Evolutionary conservation across 2,888 invertebrate genomes (phyloP).

Genomic region (Noctua pronuba): DNA sequence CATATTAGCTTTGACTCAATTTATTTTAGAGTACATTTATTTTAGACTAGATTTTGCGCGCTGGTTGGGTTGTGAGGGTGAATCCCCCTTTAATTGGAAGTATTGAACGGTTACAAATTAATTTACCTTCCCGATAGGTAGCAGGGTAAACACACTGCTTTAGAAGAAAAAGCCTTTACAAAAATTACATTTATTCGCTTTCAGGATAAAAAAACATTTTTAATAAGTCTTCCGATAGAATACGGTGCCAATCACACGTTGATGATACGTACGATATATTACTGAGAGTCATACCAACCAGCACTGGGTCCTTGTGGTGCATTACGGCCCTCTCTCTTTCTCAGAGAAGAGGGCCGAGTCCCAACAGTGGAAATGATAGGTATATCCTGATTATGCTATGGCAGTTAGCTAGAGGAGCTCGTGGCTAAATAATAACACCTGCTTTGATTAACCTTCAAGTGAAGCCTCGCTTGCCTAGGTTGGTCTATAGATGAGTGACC

Average conservation of each 20-base stretch:
- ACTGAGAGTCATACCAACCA: background rate
- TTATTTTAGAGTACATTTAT: constrained; percentile 63
- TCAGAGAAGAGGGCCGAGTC: too few relatives aligned
- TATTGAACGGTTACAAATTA: background rate
- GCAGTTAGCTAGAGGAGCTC: too few relatives aligned
- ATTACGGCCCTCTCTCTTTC: too few relatives aligned
- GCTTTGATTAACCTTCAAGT: too few relatives aligned
- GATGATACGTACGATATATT: background rate
- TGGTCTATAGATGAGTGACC: too few relatives aligned
- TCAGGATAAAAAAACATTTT: background rate
- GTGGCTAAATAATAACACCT: too few relatives aligned
- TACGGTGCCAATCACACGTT: background rate
- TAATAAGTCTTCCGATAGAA: background rate
- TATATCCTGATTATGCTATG: too few relatives aligned
- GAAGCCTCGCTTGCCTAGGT: too few relatives aligned
- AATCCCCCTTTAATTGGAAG: background rate
- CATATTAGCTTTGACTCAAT: constrained; percentile 70
- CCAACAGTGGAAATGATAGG: too few relatives aligned
- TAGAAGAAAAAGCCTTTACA: background rate
- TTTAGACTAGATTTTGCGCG: constrained; percentile 39
- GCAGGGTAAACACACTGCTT: background rate
- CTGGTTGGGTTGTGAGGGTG: background rate
- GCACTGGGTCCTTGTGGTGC: background rate
- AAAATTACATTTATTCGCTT: background rate
- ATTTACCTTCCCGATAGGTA: background rate